phyloP scores from a whole-genome alignment of 2,888 invertebrate genomes.

The Ganaspis brasiliensis region DNA sequence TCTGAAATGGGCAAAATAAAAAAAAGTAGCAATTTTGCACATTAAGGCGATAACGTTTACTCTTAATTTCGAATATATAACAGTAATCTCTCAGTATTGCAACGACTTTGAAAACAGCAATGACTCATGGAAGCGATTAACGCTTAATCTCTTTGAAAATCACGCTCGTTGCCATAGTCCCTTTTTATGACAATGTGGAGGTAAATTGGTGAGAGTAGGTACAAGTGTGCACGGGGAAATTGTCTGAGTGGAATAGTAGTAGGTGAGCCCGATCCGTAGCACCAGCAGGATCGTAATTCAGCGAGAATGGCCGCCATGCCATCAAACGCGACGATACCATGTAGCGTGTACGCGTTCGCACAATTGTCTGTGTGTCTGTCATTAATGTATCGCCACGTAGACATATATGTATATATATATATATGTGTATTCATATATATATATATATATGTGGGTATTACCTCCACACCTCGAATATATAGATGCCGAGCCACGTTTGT shows the following conservation, averaged over 20 bases:
- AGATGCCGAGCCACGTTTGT: conserved; percentile 28
- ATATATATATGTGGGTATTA: conserved; percentile 36
- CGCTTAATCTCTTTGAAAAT: conserved; percentile 31
- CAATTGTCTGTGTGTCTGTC: conserved; percentile 67
- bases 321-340: conserved; percentile 72
- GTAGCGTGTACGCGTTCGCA: conserved; percentile 53
- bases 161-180: not conserved
- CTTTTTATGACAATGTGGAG: conserved; percentile 28
- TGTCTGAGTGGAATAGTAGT: conserved; percentile 69
- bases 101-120: not conserved
- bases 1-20: no score
- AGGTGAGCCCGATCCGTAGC: conserved; percentile 52
- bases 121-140: conserved; percentile 21
- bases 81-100: not conserved
- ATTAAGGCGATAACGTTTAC: no score
- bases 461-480: conserved; percentile 45
- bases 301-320: conserved; percentile 70
- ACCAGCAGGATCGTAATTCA: conserved; percentile 72
- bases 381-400: conserved; percentile 73
- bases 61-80: not conserved
- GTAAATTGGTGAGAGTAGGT: conserved; percentile 4
- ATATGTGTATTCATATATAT: conserved; percentile 26
- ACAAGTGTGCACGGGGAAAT: conserved; percentile 63
- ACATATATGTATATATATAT: conserved; percentile 40
- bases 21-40: no score